Conservation (phyloP, 2,888 invertebrate genomes). For the Allacma fusca region DNA sequence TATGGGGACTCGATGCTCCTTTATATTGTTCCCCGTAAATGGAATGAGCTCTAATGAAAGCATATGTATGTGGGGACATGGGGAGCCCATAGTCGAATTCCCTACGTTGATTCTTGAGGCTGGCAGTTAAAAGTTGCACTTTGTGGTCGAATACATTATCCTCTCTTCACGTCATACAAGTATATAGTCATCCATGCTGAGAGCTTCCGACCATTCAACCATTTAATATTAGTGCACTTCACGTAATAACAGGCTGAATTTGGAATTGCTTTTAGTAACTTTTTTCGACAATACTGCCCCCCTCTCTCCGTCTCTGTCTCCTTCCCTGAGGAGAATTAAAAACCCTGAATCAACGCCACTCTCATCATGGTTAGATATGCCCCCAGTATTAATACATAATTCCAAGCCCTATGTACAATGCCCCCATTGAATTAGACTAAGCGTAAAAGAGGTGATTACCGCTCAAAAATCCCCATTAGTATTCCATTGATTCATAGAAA, state of each 20-base stretch:
- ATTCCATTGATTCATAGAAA: no score
- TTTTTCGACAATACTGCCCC: neutral
- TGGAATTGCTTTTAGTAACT: constrained; percentile 8
- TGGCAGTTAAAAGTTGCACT: constrained; percentile 16
- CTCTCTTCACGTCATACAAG: neutral
- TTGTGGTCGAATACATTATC: constrained; percentile 11
- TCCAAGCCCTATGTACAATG: no score
- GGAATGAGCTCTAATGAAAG: neutral
- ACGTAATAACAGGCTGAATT: neutral
- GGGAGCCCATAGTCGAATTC: neutral
- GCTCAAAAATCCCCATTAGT: no score
- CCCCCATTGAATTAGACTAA: no score
- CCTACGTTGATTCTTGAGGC: neutral
- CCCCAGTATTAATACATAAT: no score
- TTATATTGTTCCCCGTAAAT: no score
- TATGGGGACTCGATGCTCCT: no score
- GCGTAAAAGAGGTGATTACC: no score
- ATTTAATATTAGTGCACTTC: constrained; percentile 24
- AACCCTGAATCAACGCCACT: no score
- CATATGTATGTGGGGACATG: neutral
- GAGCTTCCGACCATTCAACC: constrained; percentile 21
- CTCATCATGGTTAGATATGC: no score
- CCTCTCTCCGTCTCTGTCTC: neutral
- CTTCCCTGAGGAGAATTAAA: neutral
- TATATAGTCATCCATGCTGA: constrained; percentile 13